Conservation (phyloP, 2,113 vertebrate species). For the Megalops atlanticus region DNA sequence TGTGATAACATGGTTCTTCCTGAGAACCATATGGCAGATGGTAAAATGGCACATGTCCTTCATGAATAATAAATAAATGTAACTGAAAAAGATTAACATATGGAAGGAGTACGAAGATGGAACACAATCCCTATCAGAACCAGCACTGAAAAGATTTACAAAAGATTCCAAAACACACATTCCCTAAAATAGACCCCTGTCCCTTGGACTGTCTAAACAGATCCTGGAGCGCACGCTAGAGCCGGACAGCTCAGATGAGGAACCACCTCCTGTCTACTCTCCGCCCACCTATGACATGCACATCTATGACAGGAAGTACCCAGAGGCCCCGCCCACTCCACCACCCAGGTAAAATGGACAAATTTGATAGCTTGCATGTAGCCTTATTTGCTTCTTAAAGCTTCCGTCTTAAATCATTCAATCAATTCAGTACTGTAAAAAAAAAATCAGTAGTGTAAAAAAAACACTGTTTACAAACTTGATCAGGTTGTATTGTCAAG, state of each 20-base stretch:
- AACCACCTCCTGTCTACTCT: constrained; percentile 92
- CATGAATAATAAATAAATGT: no score
- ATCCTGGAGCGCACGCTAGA: constrained; percentile 92
- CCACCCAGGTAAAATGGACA: constrained; percentile 75
- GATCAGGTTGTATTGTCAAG: neutral
- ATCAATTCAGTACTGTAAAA: neutral
- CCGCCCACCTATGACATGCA: constrained; percentile 90
- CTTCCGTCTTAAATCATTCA: neutral
- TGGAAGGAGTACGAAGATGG: no score
- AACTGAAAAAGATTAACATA: no score
- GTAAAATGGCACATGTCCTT: no score
- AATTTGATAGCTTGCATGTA: neutral
- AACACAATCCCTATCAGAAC: no score
- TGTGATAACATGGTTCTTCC: no score
- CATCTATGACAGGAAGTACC: constrained; percentile 77
- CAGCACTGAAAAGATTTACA: no score
- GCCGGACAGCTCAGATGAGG: constrained; percentile 94
- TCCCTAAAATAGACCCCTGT: no score
- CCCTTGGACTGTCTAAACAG: constrained; percentile 65
- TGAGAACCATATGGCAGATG: neutral
- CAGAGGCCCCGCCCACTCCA: constrained; percentile 73
- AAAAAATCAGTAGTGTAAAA: no score
- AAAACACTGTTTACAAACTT: neutral
- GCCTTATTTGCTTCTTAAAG: neutral
- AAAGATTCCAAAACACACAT: no score